phyloP scores from a whole-genome alignment of 2,113 vertebrate species.

The Pleuronectes platessa region DNA sequence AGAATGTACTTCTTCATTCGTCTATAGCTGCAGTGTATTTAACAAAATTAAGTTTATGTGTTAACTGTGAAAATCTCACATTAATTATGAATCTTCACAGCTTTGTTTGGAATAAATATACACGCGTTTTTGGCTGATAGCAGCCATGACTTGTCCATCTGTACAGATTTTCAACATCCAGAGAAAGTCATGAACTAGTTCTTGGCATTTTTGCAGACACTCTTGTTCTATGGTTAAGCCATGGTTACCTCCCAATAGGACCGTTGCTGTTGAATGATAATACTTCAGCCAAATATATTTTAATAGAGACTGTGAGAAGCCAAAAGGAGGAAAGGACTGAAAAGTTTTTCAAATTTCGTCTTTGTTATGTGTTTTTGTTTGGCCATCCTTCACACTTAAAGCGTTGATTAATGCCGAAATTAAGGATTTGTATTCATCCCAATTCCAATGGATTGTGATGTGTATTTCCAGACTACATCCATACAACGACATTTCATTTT shows the following conservation, averaged over 20 bases:
- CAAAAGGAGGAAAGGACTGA: conserved; percentile 34
- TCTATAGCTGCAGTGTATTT: conserved; percentile 48
- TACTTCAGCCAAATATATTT: conserved; percentile 37
- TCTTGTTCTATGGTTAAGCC: conserved; percentile 44
- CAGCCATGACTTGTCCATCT: conserved; percentile 70
- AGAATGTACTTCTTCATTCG: conserved; percentile 54
- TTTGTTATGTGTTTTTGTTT: conserved; percentile 43
- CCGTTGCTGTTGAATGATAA: conserved; percentile 38
- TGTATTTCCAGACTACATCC: conserved; percentile 48
- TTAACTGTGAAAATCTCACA: conserved; percentile 78
- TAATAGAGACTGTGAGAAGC: conserved; percentile 8
- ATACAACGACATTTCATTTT: not conserved
- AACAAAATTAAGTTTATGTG: conserved; percentile 66
- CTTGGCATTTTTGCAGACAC: conserved; percentile 52
- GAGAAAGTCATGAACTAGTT: conserved; percentile 57
- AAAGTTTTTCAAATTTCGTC: conserved; percentile 27
- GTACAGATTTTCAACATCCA: conserved; percentile 70
- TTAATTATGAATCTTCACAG: conserved; percentile 77
- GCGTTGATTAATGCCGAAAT: conserved; percentile 22
- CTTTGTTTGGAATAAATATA: conserved; percentile 73
- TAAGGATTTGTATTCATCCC: conserved; percentile 47
- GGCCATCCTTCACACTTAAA: conserved; percentile 35
- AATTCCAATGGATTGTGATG: conserved; percentile 55
- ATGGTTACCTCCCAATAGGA: conserved; percentile 39
- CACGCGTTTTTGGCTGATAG: conserved; percentile 67